A percentile compares a stretch with the other conserved stretches of the same genome.
Conservation (phyloP, 2,797 vertebrate genomes). For the Sebastes taczanowskii region DNA sequence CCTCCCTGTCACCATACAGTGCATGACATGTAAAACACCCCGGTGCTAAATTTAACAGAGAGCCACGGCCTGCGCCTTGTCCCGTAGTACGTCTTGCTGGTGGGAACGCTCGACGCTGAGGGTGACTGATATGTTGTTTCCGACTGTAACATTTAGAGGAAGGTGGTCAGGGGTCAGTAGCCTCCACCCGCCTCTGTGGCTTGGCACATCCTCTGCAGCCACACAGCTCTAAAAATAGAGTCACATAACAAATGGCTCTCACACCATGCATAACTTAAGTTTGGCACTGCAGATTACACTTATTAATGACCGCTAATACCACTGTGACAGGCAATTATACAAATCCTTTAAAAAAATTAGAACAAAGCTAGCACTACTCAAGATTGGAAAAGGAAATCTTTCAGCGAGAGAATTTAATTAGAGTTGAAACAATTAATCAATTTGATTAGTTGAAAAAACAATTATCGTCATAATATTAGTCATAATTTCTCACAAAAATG, state of each 20-base stretch:
- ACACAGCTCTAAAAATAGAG: conserved; percentile 70
- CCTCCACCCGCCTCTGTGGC: conserved; percentile 61
- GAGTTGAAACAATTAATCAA: neutral
- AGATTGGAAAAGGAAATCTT: neutral
- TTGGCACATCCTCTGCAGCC: conserved; percentile 71
- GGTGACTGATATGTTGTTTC: conserved; percentile 82
- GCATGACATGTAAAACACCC: conserved; percentile 51
- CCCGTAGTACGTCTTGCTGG: conserved; percentile 22
- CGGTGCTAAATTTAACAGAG: conserved; percentile 63
- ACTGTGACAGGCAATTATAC: neutral
- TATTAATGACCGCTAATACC: neutral
- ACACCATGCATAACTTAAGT: neutral
- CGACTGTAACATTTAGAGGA: conserved; percentile 72
- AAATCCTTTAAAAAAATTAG: neutral
- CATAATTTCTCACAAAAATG: neutral
- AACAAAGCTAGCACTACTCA: neutral
- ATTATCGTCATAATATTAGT: neutral
- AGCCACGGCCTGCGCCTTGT: conserved; percentile 19
- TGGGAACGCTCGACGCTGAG: conserved; percentile 53
- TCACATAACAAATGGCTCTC: conserved; percentile 48
- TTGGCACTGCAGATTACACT: neutral
- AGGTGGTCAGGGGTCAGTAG: conserved; percentile 71
- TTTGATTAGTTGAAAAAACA: neutral
- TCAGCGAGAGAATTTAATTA: neutral
- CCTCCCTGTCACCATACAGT: conserved; percentile 34